Conservation (phyloP, 2,888 invertebrate genomes). For the Cephus pygmeus region DNA sequence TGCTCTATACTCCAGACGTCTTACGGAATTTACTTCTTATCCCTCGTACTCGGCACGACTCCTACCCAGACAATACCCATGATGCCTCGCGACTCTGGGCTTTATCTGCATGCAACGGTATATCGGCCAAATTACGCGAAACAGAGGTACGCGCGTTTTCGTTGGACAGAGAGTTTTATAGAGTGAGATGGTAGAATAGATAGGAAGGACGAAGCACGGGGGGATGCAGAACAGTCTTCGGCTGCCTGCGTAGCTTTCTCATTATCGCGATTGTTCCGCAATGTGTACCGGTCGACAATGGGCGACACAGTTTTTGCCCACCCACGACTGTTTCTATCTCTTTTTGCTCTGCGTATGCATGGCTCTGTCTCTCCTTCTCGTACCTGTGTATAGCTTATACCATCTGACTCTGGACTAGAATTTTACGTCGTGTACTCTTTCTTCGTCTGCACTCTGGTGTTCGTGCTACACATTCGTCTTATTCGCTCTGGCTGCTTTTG, state of each 20-base stretch:
- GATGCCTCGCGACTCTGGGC: background rate
- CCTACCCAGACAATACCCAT: background rate
- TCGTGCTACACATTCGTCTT: background rate
- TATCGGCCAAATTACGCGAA: background rate
- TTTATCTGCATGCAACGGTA: background rate
- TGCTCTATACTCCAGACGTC: background rate
- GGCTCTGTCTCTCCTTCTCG: background rate
- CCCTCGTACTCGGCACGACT: background rate
- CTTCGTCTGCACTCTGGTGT: background rate
- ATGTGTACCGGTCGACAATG: slow-evolving; percentile 54
- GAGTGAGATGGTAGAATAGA: background rate
- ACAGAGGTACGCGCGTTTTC: background rate
- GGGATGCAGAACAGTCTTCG: slow-evolving; percentile 33
- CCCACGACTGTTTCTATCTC: background rate
- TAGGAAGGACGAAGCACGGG: slow-evolving; percentile 17
- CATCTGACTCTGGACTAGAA: background rate
- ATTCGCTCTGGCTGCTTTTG: background rate
- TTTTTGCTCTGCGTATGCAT: background rate
- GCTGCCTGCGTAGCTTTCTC: slow-evolving; percentile 60
- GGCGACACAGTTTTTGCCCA: slow-evolving; percentile 50
- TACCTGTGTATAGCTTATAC: background rate
- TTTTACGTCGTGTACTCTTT: background rate
- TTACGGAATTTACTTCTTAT: background rate
- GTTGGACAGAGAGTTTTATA: background rate
- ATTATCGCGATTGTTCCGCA: slow-evolving; percentile 61